Evolutionary conservation across 2,113 vertebrate species (phyloP), one percentile per base, ranked within the genome.

Genomic region (Paratilapia polleni): DNA sequence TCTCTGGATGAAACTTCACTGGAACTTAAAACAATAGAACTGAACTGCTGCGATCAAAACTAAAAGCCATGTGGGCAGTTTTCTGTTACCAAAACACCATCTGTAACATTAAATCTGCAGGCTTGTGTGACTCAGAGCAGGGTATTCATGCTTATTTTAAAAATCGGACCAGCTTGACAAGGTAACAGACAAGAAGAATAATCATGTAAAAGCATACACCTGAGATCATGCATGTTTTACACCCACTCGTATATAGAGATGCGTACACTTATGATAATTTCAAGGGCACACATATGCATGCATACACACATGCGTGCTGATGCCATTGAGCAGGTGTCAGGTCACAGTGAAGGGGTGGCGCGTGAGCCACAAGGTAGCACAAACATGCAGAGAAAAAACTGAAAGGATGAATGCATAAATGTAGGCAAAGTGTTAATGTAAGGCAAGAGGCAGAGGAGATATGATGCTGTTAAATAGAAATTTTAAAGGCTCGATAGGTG

Each of bases 271-370:
- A 58, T 17, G 49, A 73, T 14, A 75, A 75, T 61, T 70, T 60
- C 22, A 28, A 75, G 82, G 75, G 76, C 87, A 84, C 60, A 63
- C 70, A 2, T n/a, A 26, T 58, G 19, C 79, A 75, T 73, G 34
- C 82, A 60, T 12, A 70, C 64, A 64, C 82, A 31, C 84, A 88
- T 4, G 10, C 68, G 82, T 13, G 75, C 87, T 70, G 80, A 92
- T 88, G 91, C 93, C 88, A 87, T 91, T 58, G 78, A 87, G 89
- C 93, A 88, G 87, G 90, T 89, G 84, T 93, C 85, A 85, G 89
- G 88, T 94, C 93, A 93, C 93, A 94, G 92, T 94, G 92, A 94
- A 74, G 84, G 68, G 70, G 86, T 56, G 89, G 87, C 49, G 6
- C 17, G 38, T 84, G 54, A 87, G 85, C 84, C 58, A 66, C 49